These are phyloP conservation scores for Thamnaconus septentrionalis DNA, from an alignment of 2,113 vertebrate species.

Conservation along the genomic window DNA sequence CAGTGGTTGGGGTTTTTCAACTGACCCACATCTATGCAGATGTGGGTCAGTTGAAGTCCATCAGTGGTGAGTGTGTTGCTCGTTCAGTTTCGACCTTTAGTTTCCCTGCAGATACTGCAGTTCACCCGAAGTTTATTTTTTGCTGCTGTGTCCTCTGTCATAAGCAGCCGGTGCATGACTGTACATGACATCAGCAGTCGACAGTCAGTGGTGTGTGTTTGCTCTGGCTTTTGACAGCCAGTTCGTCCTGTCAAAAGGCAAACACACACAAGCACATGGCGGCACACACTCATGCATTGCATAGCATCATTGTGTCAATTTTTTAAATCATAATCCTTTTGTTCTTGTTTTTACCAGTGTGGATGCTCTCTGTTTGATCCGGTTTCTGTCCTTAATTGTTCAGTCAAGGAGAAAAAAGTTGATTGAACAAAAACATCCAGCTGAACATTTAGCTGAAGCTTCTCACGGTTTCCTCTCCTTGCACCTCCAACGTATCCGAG, in stretches of 20 bases:
- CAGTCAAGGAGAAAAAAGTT: not conserved
- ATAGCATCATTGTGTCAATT: too few relatives aligned
- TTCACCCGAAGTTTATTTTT: too few relatives aligned
- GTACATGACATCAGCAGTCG: slow-evolving; percentile 18
- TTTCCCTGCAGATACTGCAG: too few relatives aligned
- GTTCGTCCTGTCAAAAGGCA: slow-evolving; percentile 37
- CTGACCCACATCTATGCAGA: too few relatives aligned
- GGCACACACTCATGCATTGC: not conserved
- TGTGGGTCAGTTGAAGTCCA: too few relatives aligned
- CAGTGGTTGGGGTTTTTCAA: slow-evolving; percentile 14
- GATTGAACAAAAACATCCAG: too few relatives aligned
- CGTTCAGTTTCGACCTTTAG: too few relatives aligned
- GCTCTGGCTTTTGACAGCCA: slow-evolving; percentile 31
- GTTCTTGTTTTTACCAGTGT: not conserved
- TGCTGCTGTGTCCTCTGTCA: slow-evolving; percentile 1
- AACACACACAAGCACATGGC: slow-evolving; percentile 12
- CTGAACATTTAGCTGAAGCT: too few relatives aligned
- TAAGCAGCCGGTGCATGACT: slow-evolving; percentile 7
- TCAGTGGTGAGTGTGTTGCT: too few relatives aligned
- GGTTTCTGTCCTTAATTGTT: not conserved
- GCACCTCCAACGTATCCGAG: too few relatives aligned
- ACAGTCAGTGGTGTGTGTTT: slow-evolving; percentile 46
- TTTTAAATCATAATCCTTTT: too few relatives aligned
- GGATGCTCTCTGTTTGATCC: not conserved
- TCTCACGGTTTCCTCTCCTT: too few relatives aligned